Base-by-base conservation (phyloP, 2,888 invertebrate species). In the Agrilus cyanescens region DNA sequence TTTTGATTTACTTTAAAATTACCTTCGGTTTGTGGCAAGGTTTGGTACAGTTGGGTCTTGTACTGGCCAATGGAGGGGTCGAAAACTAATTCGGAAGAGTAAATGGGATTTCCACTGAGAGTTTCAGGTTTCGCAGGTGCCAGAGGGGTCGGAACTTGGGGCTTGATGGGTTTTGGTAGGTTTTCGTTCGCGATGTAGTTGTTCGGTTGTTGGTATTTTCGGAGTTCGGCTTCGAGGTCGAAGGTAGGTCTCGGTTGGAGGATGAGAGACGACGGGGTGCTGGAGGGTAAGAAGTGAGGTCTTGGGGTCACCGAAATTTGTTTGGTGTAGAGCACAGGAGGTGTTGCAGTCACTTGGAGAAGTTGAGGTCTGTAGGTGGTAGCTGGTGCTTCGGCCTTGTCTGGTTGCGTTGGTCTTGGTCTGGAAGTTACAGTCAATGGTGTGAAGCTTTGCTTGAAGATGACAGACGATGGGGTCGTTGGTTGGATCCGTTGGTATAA, bases 41-140 rank as follows among this genome's bases (percentile, higher is more conserved):
- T 73, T 63, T 86, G 86, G 69, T 78, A 85, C 33, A 85, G 68
- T 53, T 85, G 82, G 20, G 82, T 84, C 58, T 85, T 81, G 71
- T 86, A 86, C 56, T 81, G 79, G 38, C 85, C 85, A 52, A 80
- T 79, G 29, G 76, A 62, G 14, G 85, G 85, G 63, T 87, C 85
- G 62, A 75, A 86, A 0, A 85, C 75, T 25, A 86, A 68, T 58
- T 85, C 84, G 15, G 85, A 83, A 38, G 83, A 82, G 65, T 85
- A 86, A 42, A 85, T 73, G 44, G 83, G 82, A 52, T 78, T 74
- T 40, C 72, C 70, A 29, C 73, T 71, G 40, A 47, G 46, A 42
- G 55, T 46, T n/a, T 41, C 16, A n/a, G 47, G 39, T 25, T 45
- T 46, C 18, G 58, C 56, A 46, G 65, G 66, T 32, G 66, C 55